A percentile compares a stretch with the other conserved stretches of the same genome.
phyloP scores from a whole-genome alignment of 1,140 invertebrate species.

The Brachionus asplanchnoidis region DNA sequence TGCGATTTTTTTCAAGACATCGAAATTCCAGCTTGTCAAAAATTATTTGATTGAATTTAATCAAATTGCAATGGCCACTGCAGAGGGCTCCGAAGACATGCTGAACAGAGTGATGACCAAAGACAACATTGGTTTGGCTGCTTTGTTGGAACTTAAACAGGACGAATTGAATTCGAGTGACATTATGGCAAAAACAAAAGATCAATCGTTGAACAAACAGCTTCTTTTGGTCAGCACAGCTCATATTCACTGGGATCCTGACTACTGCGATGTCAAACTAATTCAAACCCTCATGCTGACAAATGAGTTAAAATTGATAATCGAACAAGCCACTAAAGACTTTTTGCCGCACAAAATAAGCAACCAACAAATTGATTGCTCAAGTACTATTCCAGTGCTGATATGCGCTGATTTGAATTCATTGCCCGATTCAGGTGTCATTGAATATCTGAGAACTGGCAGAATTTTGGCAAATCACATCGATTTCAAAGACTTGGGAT shows the following conservation, averaged over 20 bases:
- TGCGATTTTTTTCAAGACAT: conserved; percentile 81
- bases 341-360: conserved; percentile 5
- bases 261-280: conserved; percentile 98
- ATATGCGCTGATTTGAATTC: conserved; percentile 98
- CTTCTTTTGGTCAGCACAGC: conserved; percentile 85
- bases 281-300: conserved; percentile 99
- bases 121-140: conserved; percentile 95
- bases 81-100: conserved; percentile 87
- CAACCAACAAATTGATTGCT: conserved; percentile 46
- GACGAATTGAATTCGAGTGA: conserved; percentile 19
- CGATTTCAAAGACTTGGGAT: conserved; percentile 92
- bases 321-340: conserved; percentile 13
- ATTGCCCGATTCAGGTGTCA: conserved; percentile 91
- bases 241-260: conserved; percentile 99
- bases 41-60: conserved; percentile 95
- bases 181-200: conserved; percentile 61
- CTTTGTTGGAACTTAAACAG: conserved; percentile 67
- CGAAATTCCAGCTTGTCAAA: conserved; percentile 85
- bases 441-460: conserved; percentile 86
- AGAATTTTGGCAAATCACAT: conserved; percentile 80
- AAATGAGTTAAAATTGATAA: conserved; percentile 66
- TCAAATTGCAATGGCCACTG: conserved; percentile 94
- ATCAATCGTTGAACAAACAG: conserved; percentile 34
- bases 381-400: conserved; percentile 75
- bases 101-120: conserved; percentile 98